These are phyloP conservation scores for Quadroppia sp. DNA, from an alignment of 2,888 invertebrate species.

Conservation along the genomic window DNA sequence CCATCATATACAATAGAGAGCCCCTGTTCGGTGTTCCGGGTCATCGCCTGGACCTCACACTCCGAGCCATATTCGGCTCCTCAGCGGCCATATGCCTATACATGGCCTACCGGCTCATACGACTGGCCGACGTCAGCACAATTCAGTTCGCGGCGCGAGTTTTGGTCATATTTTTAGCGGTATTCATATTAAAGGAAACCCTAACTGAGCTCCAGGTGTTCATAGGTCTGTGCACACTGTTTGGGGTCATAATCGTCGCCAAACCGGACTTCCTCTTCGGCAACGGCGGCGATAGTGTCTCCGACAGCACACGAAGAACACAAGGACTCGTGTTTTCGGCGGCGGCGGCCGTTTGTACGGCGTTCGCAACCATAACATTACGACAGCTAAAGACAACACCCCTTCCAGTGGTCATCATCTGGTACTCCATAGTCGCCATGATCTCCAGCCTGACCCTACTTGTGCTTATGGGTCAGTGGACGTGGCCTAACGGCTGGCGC, in stretches of 20 bases:
- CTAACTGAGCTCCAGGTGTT: conserved; percentile 29
- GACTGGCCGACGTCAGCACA: conserved; percentile 37
- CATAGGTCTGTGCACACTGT: conserved; percentile 23
- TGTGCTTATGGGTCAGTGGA: conserved; percentile 13
- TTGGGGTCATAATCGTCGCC: conserved; percentile 37
- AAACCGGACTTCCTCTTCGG: conserved; percentile 40
- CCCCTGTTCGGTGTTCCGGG: conserved; percentile 30
- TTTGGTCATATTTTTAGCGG: conserved; percentile 38
- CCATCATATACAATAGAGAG: conserved; percentile 13
- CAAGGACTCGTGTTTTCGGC: conserved; percentile 19
- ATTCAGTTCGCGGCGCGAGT: conserved; percentile 41
- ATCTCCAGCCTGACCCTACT: conserved; percentile 8
- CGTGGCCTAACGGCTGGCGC: background rate
- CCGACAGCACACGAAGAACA: background rate
- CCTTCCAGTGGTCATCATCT: conserved; percentile 35
- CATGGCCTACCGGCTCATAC: conserved; percentile 39
- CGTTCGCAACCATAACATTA: conserved; percentile 35
- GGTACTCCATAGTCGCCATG: conserved; percentile 28
- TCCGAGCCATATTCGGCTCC: conserved; percentile 31
- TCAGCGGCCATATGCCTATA: conserved; percentile 28
- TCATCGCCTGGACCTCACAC: background rate
- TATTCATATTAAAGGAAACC: conserved; percentile 34
- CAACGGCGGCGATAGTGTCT: background rate
- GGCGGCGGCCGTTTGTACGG: conserved; percentile 16
- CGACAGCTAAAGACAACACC: conserved; percentile 40